Evolutionary conservation across 2,797 vertebrate genomes (phyloP).

Genomic region (Sebastes taczanowskii): DNA sequence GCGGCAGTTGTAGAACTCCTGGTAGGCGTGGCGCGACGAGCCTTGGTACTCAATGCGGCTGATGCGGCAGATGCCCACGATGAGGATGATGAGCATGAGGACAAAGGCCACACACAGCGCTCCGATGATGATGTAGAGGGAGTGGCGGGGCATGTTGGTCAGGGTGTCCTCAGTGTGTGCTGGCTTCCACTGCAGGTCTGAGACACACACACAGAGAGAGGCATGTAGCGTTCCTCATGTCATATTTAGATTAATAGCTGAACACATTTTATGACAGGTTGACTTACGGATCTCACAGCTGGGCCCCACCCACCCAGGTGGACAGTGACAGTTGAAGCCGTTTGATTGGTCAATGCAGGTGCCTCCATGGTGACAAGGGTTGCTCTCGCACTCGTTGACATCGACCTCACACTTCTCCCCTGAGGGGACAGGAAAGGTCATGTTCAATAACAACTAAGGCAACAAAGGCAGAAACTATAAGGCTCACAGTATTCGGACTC

Average conservation of each 20-base stretch:
- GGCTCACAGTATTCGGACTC: not conserved
- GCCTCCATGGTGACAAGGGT: conserved; percentile 93
- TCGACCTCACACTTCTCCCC: conserved; percentile 94
- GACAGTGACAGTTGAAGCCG: conserved; percentile 94
- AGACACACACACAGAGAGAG: not conserved
- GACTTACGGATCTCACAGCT: conserved; percentile 98
- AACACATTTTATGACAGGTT: conserved; percentile 7
- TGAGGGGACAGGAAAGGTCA: conserved; percentile 41
- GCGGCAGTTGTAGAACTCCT: conserved; percentile 98
- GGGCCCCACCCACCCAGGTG: conserved; percentile 94
- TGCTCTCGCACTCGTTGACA: conserved; percentile 94
- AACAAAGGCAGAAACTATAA: not conserved
- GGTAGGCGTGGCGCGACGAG: conserved; percentile 94
- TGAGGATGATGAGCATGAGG: conserved; percentile 98
- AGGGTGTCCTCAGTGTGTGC: conserved; percentile 92
- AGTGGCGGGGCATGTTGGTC: conserved; percentile 97
- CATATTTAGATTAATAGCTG: conserved; percentile 6
- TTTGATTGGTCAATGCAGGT: conserved; percentile 95
- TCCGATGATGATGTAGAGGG: conserved; percentile 97
- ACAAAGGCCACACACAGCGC: conserved; percentile 97
- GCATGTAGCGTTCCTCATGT: not conserved
- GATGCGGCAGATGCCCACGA: conserved; percentile 98
- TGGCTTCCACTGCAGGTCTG: conserved; percentile 96
- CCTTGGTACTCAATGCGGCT: conserved; percentile 99
- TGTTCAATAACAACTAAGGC: not conserved